Conservation (phyloP, 2,888 invertebrate species). For the Drosophila conformis region DNA sequence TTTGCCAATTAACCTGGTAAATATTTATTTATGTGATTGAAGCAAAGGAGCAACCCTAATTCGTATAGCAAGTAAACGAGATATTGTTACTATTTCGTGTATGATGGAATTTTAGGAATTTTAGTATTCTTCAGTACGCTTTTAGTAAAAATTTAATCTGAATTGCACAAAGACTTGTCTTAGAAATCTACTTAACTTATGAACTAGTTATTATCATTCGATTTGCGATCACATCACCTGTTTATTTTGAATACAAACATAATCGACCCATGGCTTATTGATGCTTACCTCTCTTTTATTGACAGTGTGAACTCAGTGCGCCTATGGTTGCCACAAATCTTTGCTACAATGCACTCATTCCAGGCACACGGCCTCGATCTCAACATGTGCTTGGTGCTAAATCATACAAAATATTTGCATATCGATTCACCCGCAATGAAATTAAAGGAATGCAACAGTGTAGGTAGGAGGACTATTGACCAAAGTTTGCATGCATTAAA, state of each 20-base stretch:
- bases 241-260: background rate
- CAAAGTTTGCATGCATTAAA: conserved; percentile 48
- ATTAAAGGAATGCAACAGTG: conserved; percentile 54
- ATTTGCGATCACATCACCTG: background rate
- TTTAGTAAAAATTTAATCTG: background rate
- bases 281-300: background rate
- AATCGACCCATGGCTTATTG: no score
- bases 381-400: conserved; percentile 77
- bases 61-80: background rate
- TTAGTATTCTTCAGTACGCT: background rate
- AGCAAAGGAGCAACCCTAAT: background rate
- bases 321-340: conserved; percentile 94
- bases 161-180: background rate
- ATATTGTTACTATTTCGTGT: background rate
- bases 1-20: conserved; percentile 69
- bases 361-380: conserved; percentile 68
- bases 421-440: background rate
- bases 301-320: conserved; percentile 91
- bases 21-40: conserved; percentile 1
- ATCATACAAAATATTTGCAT: conserved; percentile 40
- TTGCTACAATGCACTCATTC: conserved; percentile 88
- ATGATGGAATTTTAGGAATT: no score
- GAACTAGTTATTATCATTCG: background rate
- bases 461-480: conserved; percentile 56
- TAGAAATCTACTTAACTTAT: background rate